Base-by-base conservation (phyloP, 2,888 invertebrate species). In the Hypolimnas misippus region DNA sequence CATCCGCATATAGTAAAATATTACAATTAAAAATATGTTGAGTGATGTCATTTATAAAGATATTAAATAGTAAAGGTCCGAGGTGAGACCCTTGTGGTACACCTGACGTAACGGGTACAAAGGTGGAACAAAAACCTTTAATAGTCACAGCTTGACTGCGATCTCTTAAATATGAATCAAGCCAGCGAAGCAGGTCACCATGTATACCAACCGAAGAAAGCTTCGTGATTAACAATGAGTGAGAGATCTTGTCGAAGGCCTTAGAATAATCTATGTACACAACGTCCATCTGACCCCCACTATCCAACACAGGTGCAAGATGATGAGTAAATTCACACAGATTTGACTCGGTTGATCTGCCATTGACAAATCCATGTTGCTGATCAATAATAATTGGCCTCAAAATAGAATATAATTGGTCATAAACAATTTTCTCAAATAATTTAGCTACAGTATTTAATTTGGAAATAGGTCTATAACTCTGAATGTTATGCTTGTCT, bases 121-220 rank as follows among this genome's bases (percentile, higher is more conserved):
- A 53, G 7, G 35, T 1, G 6, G 54, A 54, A 14, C 38, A 54
- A 14, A 21, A 54, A 3, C 54, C 54, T 40, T 54, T 54, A 21
- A 54, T 19, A n/a, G 54, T 10, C 4, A 54, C 38, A 21, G 54
- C 38, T 16, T 54, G 54, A 54, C 54, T 54, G 12, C 40, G 38
- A n/a, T 54, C 40, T n/a, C 54, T 17, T 7, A 54, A n/a, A 21
- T 54, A 38, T 2, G 54, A 40, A 3, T 21, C n/a, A 12, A 54
- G 6, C 40, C 54, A 54, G 7, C 54, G 40, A 10, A 54, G 40
- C 3, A 38, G 42, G 25, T 54, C 25, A 7, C 40, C 54, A 14
- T 54, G 42, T 42, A 42, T 17, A 42, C 42, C 42, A 8, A 42
- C 5, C 16, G 10, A 35, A 35, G 6, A 0, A 35, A 35, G 35